phyloP scores from a whole-genome alignment of 2,113 vertebrate genomes.

The Cynocephalus volans region DNA sequence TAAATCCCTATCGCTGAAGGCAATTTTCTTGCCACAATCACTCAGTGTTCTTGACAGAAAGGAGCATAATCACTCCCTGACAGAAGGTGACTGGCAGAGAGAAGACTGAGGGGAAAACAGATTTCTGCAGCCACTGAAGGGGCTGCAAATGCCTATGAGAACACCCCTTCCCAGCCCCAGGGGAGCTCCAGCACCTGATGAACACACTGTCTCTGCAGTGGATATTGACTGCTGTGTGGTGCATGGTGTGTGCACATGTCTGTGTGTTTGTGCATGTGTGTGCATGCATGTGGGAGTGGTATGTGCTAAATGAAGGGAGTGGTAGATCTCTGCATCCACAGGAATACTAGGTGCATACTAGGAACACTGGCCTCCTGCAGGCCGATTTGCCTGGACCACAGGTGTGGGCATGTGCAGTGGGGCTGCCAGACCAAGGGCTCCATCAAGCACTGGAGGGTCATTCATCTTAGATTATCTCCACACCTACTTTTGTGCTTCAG shows the following conservation, averaged over 20 bases:
- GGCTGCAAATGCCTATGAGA: conserved; percentile 16
- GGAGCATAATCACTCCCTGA: conserved; percentile 86
- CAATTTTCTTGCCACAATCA: conserved; percentile 89
- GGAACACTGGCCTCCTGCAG: no score
- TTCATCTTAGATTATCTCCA: background rate
- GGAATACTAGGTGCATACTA: background rate
- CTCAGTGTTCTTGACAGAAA: conserved; percentile 87
- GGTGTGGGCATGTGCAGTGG: rapidly evolving
- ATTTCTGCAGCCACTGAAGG: conserved; percentile 81
- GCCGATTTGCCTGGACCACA: rapidly evolving
- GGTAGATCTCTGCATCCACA: background rate
- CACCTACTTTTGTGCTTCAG: background rate
- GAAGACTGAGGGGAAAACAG: conserved; percentile 77
- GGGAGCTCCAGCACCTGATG: background rate
- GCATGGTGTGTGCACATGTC: no score
- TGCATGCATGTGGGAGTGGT: no score
- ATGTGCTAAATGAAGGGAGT: rapidly evolving
- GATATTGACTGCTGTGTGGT: background rate
- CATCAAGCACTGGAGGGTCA: rapidly evolving
- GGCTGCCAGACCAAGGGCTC: background rate
- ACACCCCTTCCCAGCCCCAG: rapidly evolving
- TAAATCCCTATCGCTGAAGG: conserved; percentile 87
- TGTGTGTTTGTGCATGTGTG: background rate
- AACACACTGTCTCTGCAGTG: background rate
- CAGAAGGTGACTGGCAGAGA: conserved; percentile 85